phyloP scores from a whole-genome alignment of 1,140 invertebrate species.

The Penaeus indicus region DNA sequence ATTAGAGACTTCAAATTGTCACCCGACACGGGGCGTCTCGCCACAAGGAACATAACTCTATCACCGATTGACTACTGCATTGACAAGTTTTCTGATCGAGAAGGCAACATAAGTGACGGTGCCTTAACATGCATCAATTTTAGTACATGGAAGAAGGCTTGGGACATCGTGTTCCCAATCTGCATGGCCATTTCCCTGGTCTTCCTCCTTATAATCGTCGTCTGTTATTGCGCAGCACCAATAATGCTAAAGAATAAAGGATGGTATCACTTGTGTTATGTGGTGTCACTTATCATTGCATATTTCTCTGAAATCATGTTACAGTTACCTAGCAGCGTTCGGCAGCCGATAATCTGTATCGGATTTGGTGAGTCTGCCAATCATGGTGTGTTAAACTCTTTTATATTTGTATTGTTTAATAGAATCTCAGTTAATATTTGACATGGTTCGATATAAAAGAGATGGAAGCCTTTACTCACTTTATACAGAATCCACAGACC shows the following conservation, averaged over 20 bases:
- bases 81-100: constrained; percentile 4
- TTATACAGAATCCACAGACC: background rate
- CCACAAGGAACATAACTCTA: background rate
- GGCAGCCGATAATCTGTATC: background rate
- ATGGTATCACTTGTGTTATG: constrained; percentile 37
- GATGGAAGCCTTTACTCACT: background rate
- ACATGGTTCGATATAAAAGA: too few species aligned
- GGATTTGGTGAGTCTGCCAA: constrained; percentile 34
- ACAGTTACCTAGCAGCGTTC: background rate
- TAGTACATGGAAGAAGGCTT: background rate
- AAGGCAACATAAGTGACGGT: background rate
- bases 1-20: background rate
- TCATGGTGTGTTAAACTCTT: background rate
- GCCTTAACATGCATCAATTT: background rate
- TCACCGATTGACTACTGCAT: constrained; percentile 35
- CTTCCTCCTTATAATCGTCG: constrained; percentile 12
- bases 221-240: constrained; percentile 34
- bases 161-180: background rate
- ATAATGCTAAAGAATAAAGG: background rate
- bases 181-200: constrained; percentile 8
- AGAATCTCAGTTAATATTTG: too few species aligned
- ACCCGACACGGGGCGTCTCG: background rate
- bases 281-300: constrained; percentile 33
- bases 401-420: too few species aligned
- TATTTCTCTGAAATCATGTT: background rate